phyloP scores from a whole-genome alignment of 2,888 invertebrate genomes.

The Orthonychiurus folsomi region DNA sequence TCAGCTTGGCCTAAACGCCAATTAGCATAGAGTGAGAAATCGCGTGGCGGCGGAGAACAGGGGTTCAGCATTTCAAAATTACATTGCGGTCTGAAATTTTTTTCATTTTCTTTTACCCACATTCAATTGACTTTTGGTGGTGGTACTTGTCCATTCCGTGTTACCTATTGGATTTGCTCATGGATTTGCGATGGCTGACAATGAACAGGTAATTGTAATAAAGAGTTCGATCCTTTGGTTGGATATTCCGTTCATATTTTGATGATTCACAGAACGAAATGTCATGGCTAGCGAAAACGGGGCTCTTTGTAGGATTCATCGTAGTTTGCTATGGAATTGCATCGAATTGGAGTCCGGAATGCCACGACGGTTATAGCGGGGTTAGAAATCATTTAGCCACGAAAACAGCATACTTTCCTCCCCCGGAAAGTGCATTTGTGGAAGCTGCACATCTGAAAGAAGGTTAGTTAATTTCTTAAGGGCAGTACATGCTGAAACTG shows the following conservation, averaged over 20 bases:
- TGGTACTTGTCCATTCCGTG: no score
- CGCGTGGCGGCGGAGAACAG: no score
- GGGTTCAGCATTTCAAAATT: no score
- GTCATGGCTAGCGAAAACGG: background rate
- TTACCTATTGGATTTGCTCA: no score
- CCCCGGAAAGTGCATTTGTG: background rate
- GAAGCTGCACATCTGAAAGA: background rate
- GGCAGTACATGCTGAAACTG: no score
- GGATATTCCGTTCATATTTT: background rate
- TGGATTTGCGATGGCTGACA: background rate
- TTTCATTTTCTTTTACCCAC: no score
- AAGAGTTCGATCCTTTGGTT: background rate
- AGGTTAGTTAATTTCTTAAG: no score
- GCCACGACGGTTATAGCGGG: background rate
- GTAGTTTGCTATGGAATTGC: background rate
- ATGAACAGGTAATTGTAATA: background rate
- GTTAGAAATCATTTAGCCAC: background rate
- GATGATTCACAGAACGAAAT: background rate
- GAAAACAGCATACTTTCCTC: background rate
- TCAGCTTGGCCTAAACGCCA: no score
- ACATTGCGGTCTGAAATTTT: no score
- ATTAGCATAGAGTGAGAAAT: no score
- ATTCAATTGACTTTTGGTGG: no score
- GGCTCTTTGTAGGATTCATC: background rate
- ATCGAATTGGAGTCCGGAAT: background rate